Evolutionary conservation across 2,113 vertebrate genomes (phyloP), one percentile per base, ranked within the genome.

Genomic region (Plectropomus leopardus): DNA sequence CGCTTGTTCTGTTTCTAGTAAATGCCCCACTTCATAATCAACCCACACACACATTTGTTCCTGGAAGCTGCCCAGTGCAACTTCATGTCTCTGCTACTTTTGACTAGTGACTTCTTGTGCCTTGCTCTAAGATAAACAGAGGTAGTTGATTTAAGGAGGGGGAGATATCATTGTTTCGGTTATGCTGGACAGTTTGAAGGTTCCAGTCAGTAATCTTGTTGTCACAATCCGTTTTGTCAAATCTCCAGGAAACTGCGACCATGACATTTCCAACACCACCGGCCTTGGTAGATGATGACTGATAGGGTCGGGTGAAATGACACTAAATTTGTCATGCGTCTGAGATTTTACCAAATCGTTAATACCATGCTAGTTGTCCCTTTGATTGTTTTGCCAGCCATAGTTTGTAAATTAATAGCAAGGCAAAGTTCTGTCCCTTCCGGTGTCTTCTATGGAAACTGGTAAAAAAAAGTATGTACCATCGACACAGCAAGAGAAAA

Each of bases 11-110:
- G 86, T 71, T 87, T 66, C 47, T 63, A 68, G 55, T 82, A 68
- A 83, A 83, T 74, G 82, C 30, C 58, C 64, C 28, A 59, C 80
- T 84, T 90, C 32, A 80, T 72, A 44, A 67, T 76, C 7, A 5
- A 53, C 59, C 72, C 57, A 61, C 63, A 47, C 45, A 72, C 67
- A 68, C 74, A 84, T 66, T 85, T 84, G 65, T 89, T 82, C 85
- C 80, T 85, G 82, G 84, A 87, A 81, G 36, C 42, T 47, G 17
- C 65, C 24, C 70, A 83, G 42, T 73, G 36, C n/a, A 57, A 57
- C 75, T 67, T 65, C 4, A 14, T 32, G 64, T 65, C 77, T 67
- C 71, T 51, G 60, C 44, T 66, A 16, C 60, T 65, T 69, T 63
- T 66, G 34, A 83, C 67, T 26, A 15, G 28, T 55, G 28, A 53